Conservation (phyloP, 2,888 invertebrate species). For the Heliconius aoede region DNA sequence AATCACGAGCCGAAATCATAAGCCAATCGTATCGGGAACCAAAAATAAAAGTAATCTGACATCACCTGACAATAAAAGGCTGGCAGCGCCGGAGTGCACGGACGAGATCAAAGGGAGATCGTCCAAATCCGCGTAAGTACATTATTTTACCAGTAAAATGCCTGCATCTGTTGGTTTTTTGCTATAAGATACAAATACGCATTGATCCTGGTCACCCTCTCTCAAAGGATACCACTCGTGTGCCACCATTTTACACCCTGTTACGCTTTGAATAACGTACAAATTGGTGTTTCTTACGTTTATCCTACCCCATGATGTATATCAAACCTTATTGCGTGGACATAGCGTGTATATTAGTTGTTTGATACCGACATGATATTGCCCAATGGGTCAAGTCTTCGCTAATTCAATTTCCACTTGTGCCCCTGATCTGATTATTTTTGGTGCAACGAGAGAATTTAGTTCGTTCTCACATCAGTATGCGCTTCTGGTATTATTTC, state of each 20-base stretch:
- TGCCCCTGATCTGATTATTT: constrained; percentile 75
- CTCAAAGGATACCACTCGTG: constrained; percentile 38
- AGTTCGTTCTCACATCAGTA: constrained; percentile 55
- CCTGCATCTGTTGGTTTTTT: constrained; percentile 82
- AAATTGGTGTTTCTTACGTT: constrained; percentile 14
- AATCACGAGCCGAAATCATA: constrained; percentile 52
- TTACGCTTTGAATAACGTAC: constrained; percentile 10
- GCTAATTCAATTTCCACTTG: constrained; percentile 80
- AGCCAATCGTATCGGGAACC: constrained; percentile 60
- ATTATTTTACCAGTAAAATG: constrained; percentile 83
- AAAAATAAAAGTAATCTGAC: constrained; percentile 57
- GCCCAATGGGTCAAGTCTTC: constrained; percentile 71
- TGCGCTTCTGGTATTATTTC: constrained; percentile 50
- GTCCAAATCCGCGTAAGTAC: constrained; percentile 79
- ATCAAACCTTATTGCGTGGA: constrained; percentile 35
- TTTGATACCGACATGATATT: constrained; percentile 40
- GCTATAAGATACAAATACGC: constrained; percentile 81
- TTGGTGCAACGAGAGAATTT: constrained; percentile 68
- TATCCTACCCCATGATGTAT: constrained; percentile 12
- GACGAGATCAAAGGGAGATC: constrained; percentile 76
- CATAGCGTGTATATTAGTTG: constrained; percentile 37
- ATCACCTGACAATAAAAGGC: constrained; percentile 57
- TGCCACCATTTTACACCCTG: constrained; percentile 45
- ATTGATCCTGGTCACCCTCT: constrained; percentile 73
- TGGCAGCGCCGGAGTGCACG: constrained; percentile 55